Percentiles rank a stretch among this genome's conserved stretches.
phyloP scores from a whole-genome alignment of 2,797 vertebrate species.

The Amphiprion clarkii region DNA sequence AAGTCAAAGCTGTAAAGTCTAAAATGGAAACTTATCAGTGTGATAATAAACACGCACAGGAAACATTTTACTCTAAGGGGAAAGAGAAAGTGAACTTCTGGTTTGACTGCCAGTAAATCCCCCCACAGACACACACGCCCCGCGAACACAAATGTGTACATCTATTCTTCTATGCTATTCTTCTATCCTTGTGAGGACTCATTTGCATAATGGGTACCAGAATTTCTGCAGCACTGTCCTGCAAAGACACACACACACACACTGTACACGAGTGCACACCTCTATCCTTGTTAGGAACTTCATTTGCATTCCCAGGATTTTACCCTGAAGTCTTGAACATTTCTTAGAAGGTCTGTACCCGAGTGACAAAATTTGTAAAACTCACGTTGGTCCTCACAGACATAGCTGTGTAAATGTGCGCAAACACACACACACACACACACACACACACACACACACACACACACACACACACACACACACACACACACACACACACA shows the following conservation, averaged over 20 bases:
- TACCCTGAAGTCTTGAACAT: too few relatives aligned
- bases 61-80: neutral
- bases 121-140: neutral
- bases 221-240: too few relatives aligned
- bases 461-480: neutral
- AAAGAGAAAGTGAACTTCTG: conserved; percentile 26
- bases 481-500: conserved; percentile 8
- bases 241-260: too few relatives aligned
- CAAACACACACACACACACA: neutral
- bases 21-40: conserved; percentile 12
- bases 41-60: too few relatives aligned
- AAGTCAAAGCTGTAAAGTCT: neutral
- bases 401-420: neutral
- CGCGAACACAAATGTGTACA: neutral
- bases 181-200: neutral
- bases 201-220: neutral
- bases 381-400: neutral
- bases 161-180: neutral
- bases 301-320: too few relatives aligned
- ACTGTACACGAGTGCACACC: too few relatives aligned
- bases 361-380: neutral
- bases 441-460: conserved; percentile 7
- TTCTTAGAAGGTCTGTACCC: too few relatives aligned
- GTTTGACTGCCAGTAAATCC: conserved; percentile 53
- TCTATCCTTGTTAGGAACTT: too few relatives aligned